phyloP scores from a whole-genome alignment of 1,140 invertebrate genomes.

The Dendroctonus valens region DNA sequence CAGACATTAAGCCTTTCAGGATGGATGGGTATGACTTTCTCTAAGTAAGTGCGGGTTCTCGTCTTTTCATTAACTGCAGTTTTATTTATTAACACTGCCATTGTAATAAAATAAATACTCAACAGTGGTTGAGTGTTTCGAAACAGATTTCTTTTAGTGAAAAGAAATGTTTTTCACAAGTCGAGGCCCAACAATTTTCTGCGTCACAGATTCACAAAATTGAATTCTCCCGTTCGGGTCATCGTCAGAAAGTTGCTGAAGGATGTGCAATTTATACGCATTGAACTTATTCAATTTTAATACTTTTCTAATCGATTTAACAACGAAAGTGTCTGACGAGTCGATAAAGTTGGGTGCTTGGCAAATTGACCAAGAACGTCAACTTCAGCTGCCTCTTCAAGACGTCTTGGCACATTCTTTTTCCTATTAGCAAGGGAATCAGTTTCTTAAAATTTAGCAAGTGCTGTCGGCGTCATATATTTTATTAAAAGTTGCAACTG shows the following conservation, averaged over 20 bases:
- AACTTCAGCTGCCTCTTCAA: slow-evolving; percentile 16
- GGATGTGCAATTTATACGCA: slow-evolving; percentile 21
- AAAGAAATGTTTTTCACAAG: slow-evolving; percentile 41
- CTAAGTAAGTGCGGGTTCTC: slow-evolving; percentile 39
- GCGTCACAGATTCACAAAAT: slow-evolving; percentile 28
- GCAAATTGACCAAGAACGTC: slow-evolving; percentile 20
- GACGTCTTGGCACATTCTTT: slow-evolving; percentile 5
- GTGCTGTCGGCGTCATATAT: slow-evolving; percentile 22
- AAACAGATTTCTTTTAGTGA: no score
- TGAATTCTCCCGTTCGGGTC: slow-evolving; percentile 23
- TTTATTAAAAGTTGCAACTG: slow-evolving; percentile 24
- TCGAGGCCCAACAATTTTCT: slow-evolving; percentile 29
- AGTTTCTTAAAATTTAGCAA: slow-evolving; percentile 25
- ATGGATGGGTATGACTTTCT: slow-evolving; percentile 41
- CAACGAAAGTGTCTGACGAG: slow-evolving; percentile 9
- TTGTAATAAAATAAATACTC: slow-evolving; percentile 41
- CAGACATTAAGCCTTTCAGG: slow-evolving; percentile 46
- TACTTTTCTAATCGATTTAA: slow-evolving; percentile 17
- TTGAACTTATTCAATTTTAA: slow-evolving; percentile 23
- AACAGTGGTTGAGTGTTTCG: slow-evolving; percentile 16
- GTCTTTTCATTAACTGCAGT: slow-evolving; percentile 40
- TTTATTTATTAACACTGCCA: slow-evolving; percentile 27
- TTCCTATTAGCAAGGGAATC: slow-evolving; percentile 22
- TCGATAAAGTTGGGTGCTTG: slow-evolving; percentile 3
- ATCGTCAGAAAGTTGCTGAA: slow-evolving; percentile 24